Evolutionary conservation across 2,113 vertebrate species (phyloP).

Genomic region (Archilochus colubris): DNA sequence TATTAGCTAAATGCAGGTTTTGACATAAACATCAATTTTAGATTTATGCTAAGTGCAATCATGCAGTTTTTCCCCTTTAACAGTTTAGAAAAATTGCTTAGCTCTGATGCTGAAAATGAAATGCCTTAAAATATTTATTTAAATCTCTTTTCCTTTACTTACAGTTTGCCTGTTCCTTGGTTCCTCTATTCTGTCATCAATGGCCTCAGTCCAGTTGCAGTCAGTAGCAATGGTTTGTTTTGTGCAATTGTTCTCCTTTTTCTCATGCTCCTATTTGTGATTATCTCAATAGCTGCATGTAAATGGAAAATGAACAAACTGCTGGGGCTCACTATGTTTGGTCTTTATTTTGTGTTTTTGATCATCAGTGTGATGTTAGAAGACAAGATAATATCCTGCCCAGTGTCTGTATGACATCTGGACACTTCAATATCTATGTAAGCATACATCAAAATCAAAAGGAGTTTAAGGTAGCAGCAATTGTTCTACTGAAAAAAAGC

Average conservation of each 20-base stretch:
- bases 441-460: neutral
- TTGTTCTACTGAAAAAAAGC: neutral
- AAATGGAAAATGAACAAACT: constrained; percentile 97
- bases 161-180: constrained; percentile 92
- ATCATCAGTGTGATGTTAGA: constrained; percentile 95
- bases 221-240: constrained; percentile 96
- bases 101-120: constrained; percentile 18
- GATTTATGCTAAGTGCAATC: neutral
- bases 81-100: neutral
- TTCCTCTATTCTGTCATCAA: constrained; percentile 84
- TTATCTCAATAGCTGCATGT: constrained; percentile 88
- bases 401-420: constrained; percentile 79
- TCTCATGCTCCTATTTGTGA: constrained; percentile 97
- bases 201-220: constrained; percentile 82
- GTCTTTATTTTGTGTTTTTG: constrained; percentile 93
- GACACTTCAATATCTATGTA: neutral
- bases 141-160: constrained; percentile 36
- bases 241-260: constrained; percentile 97
- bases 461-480: neutral
- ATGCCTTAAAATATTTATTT: neutral
- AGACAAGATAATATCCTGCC: constrained; percentile 90
- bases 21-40: neutral
- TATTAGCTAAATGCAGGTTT: neutral
- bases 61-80: neutral
- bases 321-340: constrained; percentile 92